Conservation (phyloP, 2,113 vertebrate genomes). For the Laticauda laticaudata region DNA sequence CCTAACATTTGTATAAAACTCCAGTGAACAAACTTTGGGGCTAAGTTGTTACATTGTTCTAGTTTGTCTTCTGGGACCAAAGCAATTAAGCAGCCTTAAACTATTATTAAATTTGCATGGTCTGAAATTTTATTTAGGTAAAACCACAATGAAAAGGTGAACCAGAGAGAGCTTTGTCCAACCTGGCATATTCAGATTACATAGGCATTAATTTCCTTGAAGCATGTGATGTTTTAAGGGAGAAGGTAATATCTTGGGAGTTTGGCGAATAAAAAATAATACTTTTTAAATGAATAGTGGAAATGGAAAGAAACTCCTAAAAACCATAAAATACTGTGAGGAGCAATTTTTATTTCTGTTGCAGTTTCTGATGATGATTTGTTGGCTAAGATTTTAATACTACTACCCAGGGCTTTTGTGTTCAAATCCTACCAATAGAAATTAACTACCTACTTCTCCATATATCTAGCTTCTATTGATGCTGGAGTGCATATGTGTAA, state of each 20-base stretch:
- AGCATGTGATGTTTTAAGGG: background rate
- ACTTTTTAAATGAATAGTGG: background rate
- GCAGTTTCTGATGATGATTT: conserved; percentile 17
- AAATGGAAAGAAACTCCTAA: conserved; percentile 4
- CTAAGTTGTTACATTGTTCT: background rate
- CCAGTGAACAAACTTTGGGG: background rate
- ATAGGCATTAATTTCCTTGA: background rate
- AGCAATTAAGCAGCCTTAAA: background rate
- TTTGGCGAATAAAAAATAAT: background rate
- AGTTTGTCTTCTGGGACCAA: background rate
- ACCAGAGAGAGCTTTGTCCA: background rate
- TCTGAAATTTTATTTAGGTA: background rate
- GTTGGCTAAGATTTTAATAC: conserved; percentile 47
- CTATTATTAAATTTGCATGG: background rate
- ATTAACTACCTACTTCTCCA: background rate
- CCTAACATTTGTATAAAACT: background rate
- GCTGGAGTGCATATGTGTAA: conserved; percentile 35
- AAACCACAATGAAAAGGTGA: background rate
- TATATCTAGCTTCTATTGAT: conserved; percentile 28
- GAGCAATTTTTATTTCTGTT: conserved; percentile 30
- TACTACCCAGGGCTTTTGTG: conserved; percentile 8
- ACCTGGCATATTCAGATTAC: background rate
- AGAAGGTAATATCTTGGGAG: background rate
- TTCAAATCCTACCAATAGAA: background rate
- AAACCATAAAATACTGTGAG: conserved; percentile 15